A percentile compares a stretch with the other conserved stretches of the same genome.
Evolutionary conservation across 2,113 vertebrate species (phyloP).

Genomic region (Bungarus multicinctus): DNA sequence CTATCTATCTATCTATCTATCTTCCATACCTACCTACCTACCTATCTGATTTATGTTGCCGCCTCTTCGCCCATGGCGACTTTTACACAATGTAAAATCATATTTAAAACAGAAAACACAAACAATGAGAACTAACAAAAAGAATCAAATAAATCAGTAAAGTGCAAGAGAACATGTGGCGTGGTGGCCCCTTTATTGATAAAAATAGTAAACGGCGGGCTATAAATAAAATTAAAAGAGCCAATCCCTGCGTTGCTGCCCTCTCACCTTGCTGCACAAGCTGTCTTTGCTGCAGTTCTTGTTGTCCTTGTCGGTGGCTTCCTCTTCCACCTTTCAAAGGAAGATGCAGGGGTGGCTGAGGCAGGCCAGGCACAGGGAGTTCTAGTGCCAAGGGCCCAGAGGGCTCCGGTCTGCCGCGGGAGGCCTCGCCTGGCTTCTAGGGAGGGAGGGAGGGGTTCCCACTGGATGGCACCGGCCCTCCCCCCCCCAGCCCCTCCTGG

Average conservation of each 20-base stretch:
- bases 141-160: no score
- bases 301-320: slow-evolving; percentile 83
- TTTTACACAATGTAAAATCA: no score
- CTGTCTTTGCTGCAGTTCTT: slow-evolving; percentile 82
- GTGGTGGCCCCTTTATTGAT: no score
- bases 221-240: not conserved
- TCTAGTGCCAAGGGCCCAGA: not conserved
- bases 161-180: no score
- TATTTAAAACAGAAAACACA: no score
- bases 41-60: no score
- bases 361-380: not conserved
- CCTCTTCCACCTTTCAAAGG: slow-evolving; percentile 76
- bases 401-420: no score
- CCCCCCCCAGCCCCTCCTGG: not conserved
- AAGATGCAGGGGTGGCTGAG: accelerated
- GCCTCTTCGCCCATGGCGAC: no score
- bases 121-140: no score
- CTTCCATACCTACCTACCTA: no score
- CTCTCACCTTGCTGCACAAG: slow-evolving; percentile 73
- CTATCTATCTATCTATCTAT: no score
- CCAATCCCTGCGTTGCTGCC: not conserved
- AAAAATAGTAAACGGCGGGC: no score
- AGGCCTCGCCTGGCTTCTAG: not conserved
- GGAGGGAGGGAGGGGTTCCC: not conserved
- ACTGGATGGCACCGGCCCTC: not conserved